Percentiles rank a stretch among this genome's conserved stretches.
Evolutionary conservation across 2,797 vertebrate genomes (phyloP).

Genomic region (Cheirogaleus major): DNA sequence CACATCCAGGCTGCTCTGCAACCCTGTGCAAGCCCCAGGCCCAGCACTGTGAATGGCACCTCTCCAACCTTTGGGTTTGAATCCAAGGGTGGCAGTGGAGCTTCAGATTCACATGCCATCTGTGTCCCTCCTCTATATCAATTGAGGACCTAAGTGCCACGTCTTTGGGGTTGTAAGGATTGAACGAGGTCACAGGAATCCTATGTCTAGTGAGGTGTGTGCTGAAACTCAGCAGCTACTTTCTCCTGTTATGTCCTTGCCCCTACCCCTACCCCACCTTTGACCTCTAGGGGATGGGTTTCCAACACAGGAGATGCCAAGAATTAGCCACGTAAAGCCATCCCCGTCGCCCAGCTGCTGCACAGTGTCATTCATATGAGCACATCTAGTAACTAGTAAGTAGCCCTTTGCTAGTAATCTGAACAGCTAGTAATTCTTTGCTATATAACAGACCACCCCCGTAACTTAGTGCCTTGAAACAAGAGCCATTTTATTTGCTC

Average conservation of each 20-base stretch:
- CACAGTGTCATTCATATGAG: neutral
- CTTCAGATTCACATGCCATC: neutral
- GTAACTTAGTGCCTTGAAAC: neutral
- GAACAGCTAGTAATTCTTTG: neutral
- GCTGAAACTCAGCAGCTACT: neutral
- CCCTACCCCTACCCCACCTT: neutral
- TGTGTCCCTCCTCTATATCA: neutral
- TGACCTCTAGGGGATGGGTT: neutral
- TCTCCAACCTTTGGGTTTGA: neutral
- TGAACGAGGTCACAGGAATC: neutral
- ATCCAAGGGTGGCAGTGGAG: neutral
- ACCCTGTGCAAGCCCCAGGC: too few relatives aligned
- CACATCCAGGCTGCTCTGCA: neutral
- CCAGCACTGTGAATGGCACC: neutral
- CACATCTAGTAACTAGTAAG: neutral
- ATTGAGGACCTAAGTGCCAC: neutral
- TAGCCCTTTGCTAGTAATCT: neutral
- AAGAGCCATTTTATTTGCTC: neutral
- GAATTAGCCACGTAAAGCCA: neutral
- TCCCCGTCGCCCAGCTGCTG: neutral
- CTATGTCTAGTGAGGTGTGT: too few relatives aligned
- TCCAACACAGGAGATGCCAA: neutral
- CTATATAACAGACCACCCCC: neutral
- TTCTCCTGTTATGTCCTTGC: neutral
- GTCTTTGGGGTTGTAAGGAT: neutral